These are phyloP conservation scores for Dendroctonus valens DNA, from an alignment of 1,140 invertebrate genomes.

Conservation along the genomic window DNA sequence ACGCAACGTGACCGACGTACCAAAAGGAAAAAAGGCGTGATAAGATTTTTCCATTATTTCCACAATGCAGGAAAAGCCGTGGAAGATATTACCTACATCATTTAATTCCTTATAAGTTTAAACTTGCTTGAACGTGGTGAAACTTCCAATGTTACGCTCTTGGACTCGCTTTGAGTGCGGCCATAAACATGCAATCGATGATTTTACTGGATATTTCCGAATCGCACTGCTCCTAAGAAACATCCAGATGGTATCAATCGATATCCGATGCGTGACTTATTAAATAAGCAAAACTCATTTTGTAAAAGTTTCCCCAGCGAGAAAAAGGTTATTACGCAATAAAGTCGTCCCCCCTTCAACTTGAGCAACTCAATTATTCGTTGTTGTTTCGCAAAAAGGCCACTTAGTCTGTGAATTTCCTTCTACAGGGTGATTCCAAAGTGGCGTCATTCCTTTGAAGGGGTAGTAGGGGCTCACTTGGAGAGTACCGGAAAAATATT, in stretches of 20 bases:
- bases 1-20: not conserved
- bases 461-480: too few relatives aligned
- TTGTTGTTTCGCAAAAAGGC: constrained; percentile 15
- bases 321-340: constrained; percentile 11
- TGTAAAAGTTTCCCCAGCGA: not conserved
- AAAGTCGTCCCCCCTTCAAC: constrained; percentile 6
- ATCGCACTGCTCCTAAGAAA: not conserved
- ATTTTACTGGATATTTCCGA: too few relatives aligned
- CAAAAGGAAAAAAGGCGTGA: not conserved
- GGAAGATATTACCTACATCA: too few relatives aligned
- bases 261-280: not conserved
- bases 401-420: too few relatives aligned
- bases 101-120: too few relatives aligned
- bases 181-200: too few relatives aligned
- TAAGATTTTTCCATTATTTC: constrained; percentile 3
- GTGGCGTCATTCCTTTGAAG: too few relatives aligned
- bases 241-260: not conserved
- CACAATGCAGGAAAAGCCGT: not conserved
- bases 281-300: constrained; percentile 15
- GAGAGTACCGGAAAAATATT: too few relatives aligned
- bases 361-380: constrained; percentile 12
- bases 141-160: too few relatives aligned
- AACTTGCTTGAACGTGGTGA: too few relatives aligned
- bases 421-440: too few relatives aligned
- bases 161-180: too few relatives aligned